phyloP scores from a whole-genome alignment of 2,797 vertebrate genomes.

The Limnodromus scolopaceus region DNA sequence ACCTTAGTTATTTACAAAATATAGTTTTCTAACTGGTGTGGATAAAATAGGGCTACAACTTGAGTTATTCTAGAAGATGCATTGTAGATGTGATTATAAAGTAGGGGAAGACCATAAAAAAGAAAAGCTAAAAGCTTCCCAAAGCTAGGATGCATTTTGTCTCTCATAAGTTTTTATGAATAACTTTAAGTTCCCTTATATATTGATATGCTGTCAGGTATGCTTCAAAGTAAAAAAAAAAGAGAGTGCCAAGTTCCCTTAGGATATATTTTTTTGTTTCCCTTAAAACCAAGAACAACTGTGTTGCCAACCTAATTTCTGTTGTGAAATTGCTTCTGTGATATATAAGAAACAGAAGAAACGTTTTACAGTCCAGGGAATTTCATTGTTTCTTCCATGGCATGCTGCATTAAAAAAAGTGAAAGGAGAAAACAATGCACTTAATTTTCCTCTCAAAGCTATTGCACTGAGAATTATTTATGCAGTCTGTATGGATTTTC shows the following conservation, averaged over 20 bases:
- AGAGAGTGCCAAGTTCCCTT: background rate
- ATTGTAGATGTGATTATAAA: background rate
- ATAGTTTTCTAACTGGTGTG: background rate
- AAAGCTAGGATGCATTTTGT: background rate
- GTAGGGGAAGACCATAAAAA: background rate
- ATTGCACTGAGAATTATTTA: background rate
- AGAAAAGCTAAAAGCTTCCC: background rate
- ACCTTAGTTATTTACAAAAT: background rate
- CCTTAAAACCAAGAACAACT: background rate
- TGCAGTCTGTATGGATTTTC: background rate
- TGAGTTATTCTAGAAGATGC: background rate
- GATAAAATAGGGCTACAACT: background rate
- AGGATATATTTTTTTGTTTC: background rate
- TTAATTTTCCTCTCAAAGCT: background rate
- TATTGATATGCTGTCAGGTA: background rate
- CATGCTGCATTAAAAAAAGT: background rate
- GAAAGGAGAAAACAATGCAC: background rate
- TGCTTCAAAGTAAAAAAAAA: background rate
- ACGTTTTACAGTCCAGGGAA: background rate
- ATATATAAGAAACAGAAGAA: background rate
- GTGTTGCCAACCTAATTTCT: background rate
- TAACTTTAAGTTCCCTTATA: background rate
- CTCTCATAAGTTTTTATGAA: background rate
- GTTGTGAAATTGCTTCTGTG: background rate
- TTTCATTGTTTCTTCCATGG: background rate